phyloP scores from a whole-genome alignment of 2,113 vertebrate genomes.

The Columba janthina region DNA sequence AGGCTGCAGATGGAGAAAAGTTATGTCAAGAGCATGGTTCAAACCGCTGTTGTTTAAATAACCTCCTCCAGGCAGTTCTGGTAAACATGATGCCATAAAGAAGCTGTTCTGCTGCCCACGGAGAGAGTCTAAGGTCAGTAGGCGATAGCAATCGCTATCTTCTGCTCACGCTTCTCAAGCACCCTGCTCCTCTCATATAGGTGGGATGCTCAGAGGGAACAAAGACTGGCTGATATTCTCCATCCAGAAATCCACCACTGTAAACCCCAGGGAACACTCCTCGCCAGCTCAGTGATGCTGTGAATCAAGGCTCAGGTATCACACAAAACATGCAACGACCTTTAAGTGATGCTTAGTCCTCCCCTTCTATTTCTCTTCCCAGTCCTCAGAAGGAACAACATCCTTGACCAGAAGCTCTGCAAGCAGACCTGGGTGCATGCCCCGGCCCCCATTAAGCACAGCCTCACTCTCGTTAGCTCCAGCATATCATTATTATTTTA shows the following conservation, averaged over 20 bases:
- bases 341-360: not conserved
- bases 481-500: not conserved
- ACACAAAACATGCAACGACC: not conserved
- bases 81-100: not conserved
- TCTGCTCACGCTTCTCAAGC: not conserved
- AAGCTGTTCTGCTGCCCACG: not conserved
- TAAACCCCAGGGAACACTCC: not conserved
- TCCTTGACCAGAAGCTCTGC: not conserved
- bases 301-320: not conserved
- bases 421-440: not conserved
- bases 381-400: not conserved
- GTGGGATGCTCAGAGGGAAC: not conserved
- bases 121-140: not conserved
- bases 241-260: not conserved
- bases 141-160: not conserved
- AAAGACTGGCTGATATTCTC: not conserved
- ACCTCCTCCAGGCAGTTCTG: slow-evolving; percentile 2
- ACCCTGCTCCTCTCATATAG: not conserved
- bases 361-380: not conserved
- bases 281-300: rapidly evolving
- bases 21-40: slow-evolving; percentile 27
- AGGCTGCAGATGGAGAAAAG: slow-evolving; percentile 19
- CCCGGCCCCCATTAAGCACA: not conserved
- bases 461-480: not conserved
- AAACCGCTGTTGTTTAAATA: slow-evolving; percentile 16